Base-by-base conservation (phyloP, 37 sponge, comb jelly and placozoan species). In the Haliclona indistincta region DNA sequence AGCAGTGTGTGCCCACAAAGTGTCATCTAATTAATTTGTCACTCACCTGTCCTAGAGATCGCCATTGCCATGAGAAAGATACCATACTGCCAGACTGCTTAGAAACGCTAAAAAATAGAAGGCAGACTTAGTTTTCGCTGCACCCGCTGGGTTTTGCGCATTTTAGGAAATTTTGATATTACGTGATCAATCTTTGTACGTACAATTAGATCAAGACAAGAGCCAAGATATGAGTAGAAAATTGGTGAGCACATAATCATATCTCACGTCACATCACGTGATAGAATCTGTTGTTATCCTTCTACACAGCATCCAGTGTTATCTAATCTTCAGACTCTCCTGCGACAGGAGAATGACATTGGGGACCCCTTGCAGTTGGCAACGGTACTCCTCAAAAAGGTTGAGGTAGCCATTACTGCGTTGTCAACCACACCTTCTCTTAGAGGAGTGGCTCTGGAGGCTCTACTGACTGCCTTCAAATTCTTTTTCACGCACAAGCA, bases 381-480 rank as follows among this genome's bases (percentile, higher is more conserved):
- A 6, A 20, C 83, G 37, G 34, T 47, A 8, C 47, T 83, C 2
- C n/a, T 63, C 25, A 70, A 32, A 26, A 84, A 76, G 54, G 54
- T 84, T 5, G 33, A 51, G 7, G 70, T 64, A 43, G 77, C 75
- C 17, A 17, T 42, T 29, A 11, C 33, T 29, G 52, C 35, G 0
- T 71, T 84, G 26, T 35, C 77, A 20, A 61, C 77, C 26, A 39
- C 47, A 1, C 84, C 84, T n/a, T 29, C 68, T 19, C 68, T 84
- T 22, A 68, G 60, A 60, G 33, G 70, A 1, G 67, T 70, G 42
- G 84, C 84, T n/a, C 64, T 84, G 38, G 77, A 84, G 33, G 71
- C 65, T n/a, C 29, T 84, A 19, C 62, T 64, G 6, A 67, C 60
- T 37, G 77, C 47, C 4, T 28, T 84, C 28, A 58, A 58, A 34